Base-by-base conservation (phyloP, 2,888 invertebrate genomes). In the Allolobophora icterica region DNA sequence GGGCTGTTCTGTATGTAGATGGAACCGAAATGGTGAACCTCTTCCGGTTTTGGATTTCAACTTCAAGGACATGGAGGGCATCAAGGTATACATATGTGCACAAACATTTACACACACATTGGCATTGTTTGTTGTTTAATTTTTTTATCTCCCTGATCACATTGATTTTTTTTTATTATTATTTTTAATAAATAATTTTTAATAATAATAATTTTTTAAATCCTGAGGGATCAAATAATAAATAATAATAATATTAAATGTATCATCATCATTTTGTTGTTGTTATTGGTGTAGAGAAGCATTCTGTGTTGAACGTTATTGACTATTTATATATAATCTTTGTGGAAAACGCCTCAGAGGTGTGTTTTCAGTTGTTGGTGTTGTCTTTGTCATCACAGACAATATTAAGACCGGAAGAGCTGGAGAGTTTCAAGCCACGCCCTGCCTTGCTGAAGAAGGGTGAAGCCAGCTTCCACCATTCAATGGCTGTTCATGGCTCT, bases 41-140 rank as follows among this genome's bases (percentile, higher is more conserved):
- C 92, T 94, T n/a, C 94, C 94, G n/a, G 94, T 94, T 35, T 93
- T 94, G 71, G 94, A 94, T 92, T 94, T 94, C 91, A 94, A 94
- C 91, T 94, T 94, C 91, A 94, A 93, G 83, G 94, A 94, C 92
- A 94, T 94, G 94, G 94, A 94, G 89, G 94, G 94, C 1, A 94
- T 94, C 33, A 94, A 94, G 93, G 94, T 94, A 89, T 52, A 15
- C 15, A 52, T 52, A 52, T 24, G 21, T 5, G 52, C 24, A 52
- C 52, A 52, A 13, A 52, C 52, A 52, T 52, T 21, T 13, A 30
- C 71, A 71, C n/a, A 71, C 6, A 71, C 11, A n/a, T 71, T 71
- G 71, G 30, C n/a, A 8, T 71, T n/a, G 8, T 30, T 71, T 71
- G 13, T 52, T 52, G 52, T 52, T 24, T 24, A 24, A 42, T 52